Evolutionary conservation across 2,888 invertebrate species (phyloP), one percentile per base, ranked within the genome.

Genomic region (Spilosoma lubricipeda): DNA sequence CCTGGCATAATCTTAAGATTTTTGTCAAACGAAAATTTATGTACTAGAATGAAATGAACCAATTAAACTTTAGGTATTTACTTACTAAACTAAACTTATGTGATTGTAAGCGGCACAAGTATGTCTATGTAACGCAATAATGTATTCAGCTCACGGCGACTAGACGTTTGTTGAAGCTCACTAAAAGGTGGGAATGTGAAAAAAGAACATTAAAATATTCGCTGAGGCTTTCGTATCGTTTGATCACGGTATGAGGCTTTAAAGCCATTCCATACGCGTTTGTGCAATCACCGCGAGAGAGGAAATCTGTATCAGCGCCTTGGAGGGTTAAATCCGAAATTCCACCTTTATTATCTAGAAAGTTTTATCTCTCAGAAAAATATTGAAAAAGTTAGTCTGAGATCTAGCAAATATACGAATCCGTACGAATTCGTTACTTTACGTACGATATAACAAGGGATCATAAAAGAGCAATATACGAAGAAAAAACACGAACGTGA

Each of bases 251-350:
- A 85, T 82, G 80, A 76, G 79, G 81, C 66, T 83, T 83, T 86
- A 81, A 85, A 86, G 84, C 83, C 84, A 84, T 87, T 87, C 85
- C 85, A 85, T 83, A 88, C 89, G 86, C 91, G 90, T 91, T 92
- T 91, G 90, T 88, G 88, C 90, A 93, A 92, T 91, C 90, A 92
- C 84, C 15, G 30, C 66, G 42, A 83, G 78, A 78, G 81, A 83
- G 86, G 84, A 87, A 90, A 90, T 90, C 88, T 87, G 85, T 89
- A 86, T 87, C 85, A 87, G 82, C 85, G 80, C 82, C 77, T 78
- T 82, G 74, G 80, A 82, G 78, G 73, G 77, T 77, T 70, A 75
- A 73, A 81, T 70, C 63, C 30, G 27, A 81, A 85, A 84, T 82
- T 83, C 80, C 73, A 79, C 80, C 78, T 83, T 83, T 82, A 86